A percentile compares a stretch with the other conserved stretches of the same genome.
Conservation (phyloP, 2,113 vertebrate genomes). For the Nycticebus coucang region DNA sequence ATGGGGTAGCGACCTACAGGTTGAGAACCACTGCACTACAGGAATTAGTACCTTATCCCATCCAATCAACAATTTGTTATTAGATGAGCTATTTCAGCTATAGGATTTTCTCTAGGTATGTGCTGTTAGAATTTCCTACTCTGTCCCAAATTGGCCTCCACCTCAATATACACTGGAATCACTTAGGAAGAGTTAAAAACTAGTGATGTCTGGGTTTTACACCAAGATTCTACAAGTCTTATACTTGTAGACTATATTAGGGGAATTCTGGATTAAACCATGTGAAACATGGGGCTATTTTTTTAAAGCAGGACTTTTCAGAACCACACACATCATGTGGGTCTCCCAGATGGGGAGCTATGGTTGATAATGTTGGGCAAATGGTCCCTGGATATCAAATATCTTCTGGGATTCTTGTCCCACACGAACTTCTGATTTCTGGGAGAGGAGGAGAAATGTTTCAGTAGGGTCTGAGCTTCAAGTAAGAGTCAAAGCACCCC, state of each 20-base stretch:
- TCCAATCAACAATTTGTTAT: neutral
- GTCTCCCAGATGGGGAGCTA: neutral
- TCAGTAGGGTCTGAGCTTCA: neutral
- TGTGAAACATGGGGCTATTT: neutral
- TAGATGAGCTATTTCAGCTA: neutral
- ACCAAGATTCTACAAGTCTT: neutral
- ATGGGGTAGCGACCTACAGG: too few species aligned
- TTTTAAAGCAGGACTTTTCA: neutral
- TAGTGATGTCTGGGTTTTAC: neutral
- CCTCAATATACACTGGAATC: neutral
- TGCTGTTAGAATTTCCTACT: neutral
- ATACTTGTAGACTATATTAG: neutral
- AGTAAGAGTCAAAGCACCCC: neutral
- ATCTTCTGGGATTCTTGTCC: neutral
- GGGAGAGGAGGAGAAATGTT: neutral
- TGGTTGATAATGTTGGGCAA: neutral
- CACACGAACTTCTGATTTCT: neutral
- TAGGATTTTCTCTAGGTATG: neutral
- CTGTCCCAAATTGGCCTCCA: neutral
- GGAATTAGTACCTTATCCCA: neutral
- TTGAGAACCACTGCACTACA: neutral
- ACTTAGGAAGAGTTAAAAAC: neutral
- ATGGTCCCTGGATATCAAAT: neutral
- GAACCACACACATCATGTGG: neutral
- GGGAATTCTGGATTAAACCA: neutral